Conservation (phyloP, 92 coral and sea anemone genomes). For the Bergia puertoricense region DNA sequence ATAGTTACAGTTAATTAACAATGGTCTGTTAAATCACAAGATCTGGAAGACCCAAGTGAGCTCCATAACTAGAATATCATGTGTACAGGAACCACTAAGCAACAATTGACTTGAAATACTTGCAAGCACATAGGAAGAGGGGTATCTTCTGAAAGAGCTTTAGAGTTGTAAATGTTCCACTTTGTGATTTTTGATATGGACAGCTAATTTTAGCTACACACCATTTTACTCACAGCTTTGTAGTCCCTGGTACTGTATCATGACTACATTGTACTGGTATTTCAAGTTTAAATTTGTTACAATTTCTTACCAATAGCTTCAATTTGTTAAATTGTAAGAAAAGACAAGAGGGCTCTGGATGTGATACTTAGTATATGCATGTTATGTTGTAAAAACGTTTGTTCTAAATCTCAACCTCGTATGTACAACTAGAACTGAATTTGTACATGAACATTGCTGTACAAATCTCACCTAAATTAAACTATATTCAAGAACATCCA, state of each 20-base stretch:
- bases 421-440: background rate
- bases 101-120: background rate
- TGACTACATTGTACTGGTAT: background rate
- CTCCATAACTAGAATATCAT: too few species aligned
- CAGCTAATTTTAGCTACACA: background rate
- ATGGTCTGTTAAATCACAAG: too few species aligned
- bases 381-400: background rate
- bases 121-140: background rate
- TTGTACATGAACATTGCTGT: background rate
- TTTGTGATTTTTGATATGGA: background rate
- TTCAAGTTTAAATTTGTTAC: conserved; percentile 18
- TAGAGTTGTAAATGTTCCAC: conserved; percentile 11
- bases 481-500: too few species aligned
- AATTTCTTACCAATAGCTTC: background rate
- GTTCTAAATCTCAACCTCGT: conserved; percentile 3
- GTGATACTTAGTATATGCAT: too few species aligned
- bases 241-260: background rate
- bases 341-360: background rate
- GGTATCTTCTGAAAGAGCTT: background rate
- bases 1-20: too few species aligned
- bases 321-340: conserved; percentile 6
- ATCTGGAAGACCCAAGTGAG: too few species aligned
- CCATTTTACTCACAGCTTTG: conserved; percentile 12
- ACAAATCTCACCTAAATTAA: background rate
- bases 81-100: conserved; percentile 17